phyloP scores from a whole-genome alignment of 2,888 invertebrate species.

The Mythimna vitellina region DNA sequence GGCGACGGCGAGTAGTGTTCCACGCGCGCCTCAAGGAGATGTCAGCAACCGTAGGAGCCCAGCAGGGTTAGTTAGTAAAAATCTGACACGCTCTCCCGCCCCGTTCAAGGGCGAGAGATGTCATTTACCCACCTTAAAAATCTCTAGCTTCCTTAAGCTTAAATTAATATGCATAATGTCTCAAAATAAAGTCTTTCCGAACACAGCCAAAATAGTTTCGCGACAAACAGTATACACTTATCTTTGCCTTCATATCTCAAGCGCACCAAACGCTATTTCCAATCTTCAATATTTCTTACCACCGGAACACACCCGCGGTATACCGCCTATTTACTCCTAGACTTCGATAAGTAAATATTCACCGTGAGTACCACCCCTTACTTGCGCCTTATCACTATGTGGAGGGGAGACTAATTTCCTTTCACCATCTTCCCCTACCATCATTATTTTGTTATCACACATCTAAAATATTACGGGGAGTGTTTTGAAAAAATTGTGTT shows the following conservation, averaged over 20 bases:
- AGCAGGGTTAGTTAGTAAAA: no score
- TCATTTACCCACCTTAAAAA: no score
- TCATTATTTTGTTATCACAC: constrained; percentile 51
- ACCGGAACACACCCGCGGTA: constrained; percentile 38
- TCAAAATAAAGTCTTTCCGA: background rate
- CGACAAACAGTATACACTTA: background rate
- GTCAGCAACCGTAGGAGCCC: no score
- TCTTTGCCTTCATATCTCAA: constrained; percentile 7
- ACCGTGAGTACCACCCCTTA: constrained; percentile 35
- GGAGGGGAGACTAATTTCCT: constrained; percentile 58
- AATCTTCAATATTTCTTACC: constrained; percentile 25
- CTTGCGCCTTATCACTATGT: constrained; percentile 49
- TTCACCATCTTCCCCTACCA: constrained; percentile 16
- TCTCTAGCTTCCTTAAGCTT: background rate
- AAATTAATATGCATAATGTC: background rate
- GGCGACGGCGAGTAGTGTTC: no score
- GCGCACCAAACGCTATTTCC: constrained; percentile 20
- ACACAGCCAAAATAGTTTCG: background rate
- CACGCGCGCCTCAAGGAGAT: no score
- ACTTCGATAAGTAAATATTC: constrained; percentile 52
- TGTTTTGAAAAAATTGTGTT: constrained; percentile 24
- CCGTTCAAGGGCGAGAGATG: no score
- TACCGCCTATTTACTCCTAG: constrained; percentile 43
- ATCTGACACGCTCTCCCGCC: no score
- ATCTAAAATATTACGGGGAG: constrained; percentile 38